Percentiles rank a stretch among this genome's conserved stretches.
phyloP scores from a whole-genome alignment of 2,113 vertebrate species.

The Notarius lentiginosus region DNA sequence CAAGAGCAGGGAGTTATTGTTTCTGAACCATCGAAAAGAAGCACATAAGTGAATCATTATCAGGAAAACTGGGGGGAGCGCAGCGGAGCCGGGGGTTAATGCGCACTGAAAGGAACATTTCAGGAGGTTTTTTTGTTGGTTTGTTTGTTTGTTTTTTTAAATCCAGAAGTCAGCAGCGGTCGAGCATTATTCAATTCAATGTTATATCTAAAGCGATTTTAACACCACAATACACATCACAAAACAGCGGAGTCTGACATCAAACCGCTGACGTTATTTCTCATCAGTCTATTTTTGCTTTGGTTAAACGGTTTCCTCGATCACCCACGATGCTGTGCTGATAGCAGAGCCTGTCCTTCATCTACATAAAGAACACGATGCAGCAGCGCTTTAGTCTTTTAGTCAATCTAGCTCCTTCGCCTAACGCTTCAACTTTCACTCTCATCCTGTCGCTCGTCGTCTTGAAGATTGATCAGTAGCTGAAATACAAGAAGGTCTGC shows the following conservation, averaged over 20 bases:
- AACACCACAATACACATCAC: neutral
- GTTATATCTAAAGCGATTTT: neutral
- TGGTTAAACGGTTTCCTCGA: neutral
- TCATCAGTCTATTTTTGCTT: neutral
- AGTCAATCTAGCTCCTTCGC: neutral
- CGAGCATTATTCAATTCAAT: neutral
- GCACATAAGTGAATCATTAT: conserved; percentile 69
- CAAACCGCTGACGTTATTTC: neutral
- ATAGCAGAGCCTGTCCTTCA: neutral
- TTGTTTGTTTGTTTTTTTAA: too few relatives aligned
- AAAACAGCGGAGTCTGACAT: neutral
- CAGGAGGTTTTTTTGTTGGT: too few relatives aligned
- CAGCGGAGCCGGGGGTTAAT: neutral
- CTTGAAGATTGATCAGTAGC: neutral
- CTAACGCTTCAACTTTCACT: too few relatives aligned
- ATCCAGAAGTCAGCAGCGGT: neutral
- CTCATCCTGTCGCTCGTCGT: neutral
- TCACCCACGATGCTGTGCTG: neutral
- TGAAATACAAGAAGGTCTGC: too few relatives aligned
- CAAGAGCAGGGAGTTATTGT: conserved; percentile 65
- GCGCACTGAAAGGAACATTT: neutral
- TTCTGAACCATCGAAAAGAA: conserved; percentile 72
- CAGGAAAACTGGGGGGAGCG: conserved; percentile 26
- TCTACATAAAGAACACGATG: neutral
- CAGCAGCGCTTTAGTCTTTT: neutral